Evolutionary conservation across 2,888 invertebrate species (phyloP), one percentile per base, ranked within the genome.

Genomic region (Lysandra bellargus): DNA sequence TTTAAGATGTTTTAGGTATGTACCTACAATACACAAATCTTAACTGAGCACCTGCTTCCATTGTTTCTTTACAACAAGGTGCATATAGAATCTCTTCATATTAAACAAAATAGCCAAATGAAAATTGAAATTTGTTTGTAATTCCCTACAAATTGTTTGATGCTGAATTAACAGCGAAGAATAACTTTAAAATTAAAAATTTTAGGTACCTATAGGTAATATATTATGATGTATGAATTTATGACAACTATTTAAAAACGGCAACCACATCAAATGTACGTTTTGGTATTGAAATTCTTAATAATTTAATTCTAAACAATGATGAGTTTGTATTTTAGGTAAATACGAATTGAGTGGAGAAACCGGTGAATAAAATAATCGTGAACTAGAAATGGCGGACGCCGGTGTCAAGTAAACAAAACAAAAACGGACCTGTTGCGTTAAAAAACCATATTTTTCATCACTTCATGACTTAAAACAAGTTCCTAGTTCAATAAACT

Each of bases 351-450:
- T 81, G 61, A 73, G 40, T 79, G 81, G 57, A 82, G 84, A 86
- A 83, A 87, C 91, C 93, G 95, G 95, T 94, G 93, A 94, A 93
- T 87, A 87, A 89, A 83, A 85, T 84, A 83, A 90, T 88, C 87
- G 88, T 83, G 85, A 89, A 86, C 87, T 87, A 95, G 95, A 95
- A 93, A 95, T 95, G 95, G 95, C 95, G 92, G 94, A 94, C 94
- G 92, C 94, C 94, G 94, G 94, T 95, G 95, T 95, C 95, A 95
- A 95, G 93, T 93, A 94, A 93, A 95, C 95, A 95, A 95, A 95
- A 95, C 94, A 92, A 94, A 94, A 94, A 92, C 92, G 93, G 91
- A 95, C 95, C 95, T 95, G 95, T 95, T 95, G 95, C 95, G 85
- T 89, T 85, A 85, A 90, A 91, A 90, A 90, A 87, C 84, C 83